Evolutionary conservation across 92 coral and sea anemone genomes (phyloP), one percentile per base, ranked within the genome.

Genomic region (Muricea muricata): DNA sequence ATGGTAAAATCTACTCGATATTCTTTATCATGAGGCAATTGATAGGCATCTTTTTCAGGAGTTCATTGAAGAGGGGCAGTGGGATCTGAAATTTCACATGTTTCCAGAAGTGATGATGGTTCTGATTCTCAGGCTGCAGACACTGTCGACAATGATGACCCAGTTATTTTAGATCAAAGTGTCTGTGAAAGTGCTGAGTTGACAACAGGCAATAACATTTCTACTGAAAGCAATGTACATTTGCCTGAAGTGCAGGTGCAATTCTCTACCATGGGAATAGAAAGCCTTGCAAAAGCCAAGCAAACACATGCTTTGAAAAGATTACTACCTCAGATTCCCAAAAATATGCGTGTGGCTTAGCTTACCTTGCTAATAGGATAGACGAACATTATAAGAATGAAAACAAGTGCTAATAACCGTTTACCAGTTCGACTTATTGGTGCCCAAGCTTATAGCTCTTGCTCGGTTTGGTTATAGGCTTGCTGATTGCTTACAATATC

Each of bases 361-460:
- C 84, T n/a, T 85, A 80, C 73, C 40, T 91, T 18, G 73, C 86
- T 18, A 42, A 25, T 3, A 40, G 58, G 30, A 68, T 90, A 0
- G 79, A 42, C 40, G 86, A 86, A 32, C 88, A 86, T 23, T 86
- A 68, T 55, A 65, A 34, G 31, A 65, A 85, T 80, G 85, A 84
- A 32, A n/a, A 41, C 12, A 88, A 84, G 14, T 32, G 85, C n/a
- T 28, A n/a, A 56, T 30, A 91, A 85, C 75, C 88, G 87, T 65
- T 56, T 91, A 10, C 41, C 80, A 17, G 74, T 91, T 15, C 63
- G 88, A 31, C 72, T 91, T 0, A 91, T 91, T 11, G 91, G 94
- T 3, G 41, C 40, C 35, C 94, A 88, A 78, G 91, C 94, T n/a
- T 6, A 91, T 85, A 15, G 87, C 89, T 54, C 57, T 87, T 33